Percentiles rank a stretch among this genome's conserved stretches.
Conservation (phyloP, 2,113 vertebrate species). For the Tyrannus savana region DNA sequence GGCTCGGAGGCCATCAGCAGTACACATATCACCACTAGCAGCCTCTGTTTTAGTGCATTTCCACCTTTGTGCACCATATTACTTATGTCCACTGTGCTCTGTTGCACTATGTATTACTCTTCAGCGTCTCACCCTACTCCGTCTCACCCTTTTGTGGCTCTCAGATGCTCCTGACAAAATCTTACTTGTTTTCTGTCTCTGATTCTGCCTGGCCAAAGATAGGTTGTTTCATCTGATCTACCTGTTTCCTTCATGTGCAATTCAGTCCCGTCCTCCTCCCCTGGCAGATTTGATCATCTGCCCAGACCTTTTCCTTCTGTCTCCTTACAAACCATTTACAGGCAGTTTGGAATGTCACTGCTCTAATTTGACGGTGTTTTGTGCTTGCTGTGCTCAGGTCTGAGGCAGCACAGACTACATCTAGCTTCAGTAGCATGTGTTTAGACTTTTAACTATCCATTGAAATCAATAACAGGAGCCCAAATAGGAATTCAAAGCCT, state of each 20-base stretch:
- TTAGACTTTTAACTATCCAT: neutral
- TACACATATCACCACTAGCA: neutral
- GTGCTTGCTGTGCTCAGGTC: neutral
- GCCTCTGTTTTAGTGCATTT: neutral
- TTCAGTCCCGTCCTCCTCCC: neutral
- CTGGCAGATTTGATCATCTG: neutral
- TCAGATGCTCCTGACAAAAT: neutral
- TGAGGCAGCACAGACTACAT: neutral
- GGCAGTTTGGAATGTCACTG: neutral
- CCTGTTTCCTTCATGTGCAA: neutral
- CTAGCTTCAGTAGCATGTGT: neutral
- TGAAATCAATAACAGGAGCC: neutral
- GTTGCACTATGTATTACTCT: fast-evolving
- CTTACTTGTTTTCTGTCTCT: neutral
- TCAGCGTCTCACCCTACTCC: neutral
- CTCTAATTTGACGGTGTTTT: neutral
- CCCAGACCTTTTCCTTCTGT: neutral
- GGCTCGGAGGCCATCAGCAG: neutral
- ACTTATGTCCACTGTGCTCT: neutral
- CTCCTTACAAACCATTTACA: neutral
- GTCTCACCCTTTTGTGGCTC: neutral
- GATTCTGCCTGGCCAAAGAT: neutral
- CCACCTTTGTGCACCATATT: neutral
- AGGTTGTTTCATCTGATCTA: neutral
- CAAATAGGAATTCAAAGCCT: neutral